phyloP scores from a whole-genome alignment of 2,113 vertebrate species.

The Semicossyphus pulcher region DNA sequence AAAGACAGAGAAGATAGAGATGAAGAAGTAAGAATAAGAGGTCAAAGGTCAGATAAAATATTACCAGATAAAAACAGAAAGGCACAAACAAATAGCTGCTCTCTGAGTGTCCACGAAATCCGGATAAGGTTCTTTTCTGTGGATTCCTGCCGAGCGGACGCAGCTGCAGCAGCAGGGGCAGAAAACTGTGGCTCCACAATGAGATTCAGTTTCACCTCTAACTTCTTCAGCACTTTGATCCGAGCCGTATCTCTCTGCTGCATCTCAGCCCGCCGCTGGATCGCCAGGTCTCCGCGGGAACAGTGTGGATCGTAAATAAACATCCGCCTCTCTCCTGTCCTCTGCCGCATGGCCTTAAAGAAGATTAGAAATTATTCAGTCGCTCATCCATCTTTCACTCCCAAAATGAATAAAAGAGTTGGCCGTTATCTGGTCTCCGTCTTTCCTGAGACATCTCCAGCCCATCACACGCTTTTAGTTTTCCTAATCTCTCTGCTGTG shows the following conservation, averaged over 20 bases:
- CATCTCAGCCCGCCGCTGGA: slow-evolving; percentile 37
- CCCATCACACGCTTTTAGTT: slow-evolving; percentile 60
- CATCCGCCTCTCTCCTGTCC: slow-evolving; percentile 38
- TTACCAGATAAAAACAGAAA: slow-evolving; percentile 1
- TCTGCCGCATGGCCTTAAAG: slow-evolving; percentile 43
- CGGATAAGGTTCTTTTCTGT: slow-evolving; percentile 6
- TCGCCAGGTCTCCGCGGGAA: slow-evolving; percentile 15
- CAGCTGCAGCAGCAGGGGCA: slow-evolving; percentile 20
- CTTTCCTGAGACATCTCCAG: slow-evolving; percentile 38
- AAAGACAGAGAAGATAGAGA: neutral
- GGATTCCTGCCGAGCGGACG: slow-evolving; percentile 1
- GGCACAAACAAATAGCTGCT: neutral
- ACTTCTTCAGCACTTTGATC: slow-evolving; percentile 48
- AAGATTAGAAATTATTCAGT: slow-evolving; percentile 63
- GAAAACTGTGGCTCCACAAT: neutral
- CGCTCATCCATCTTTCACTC: slow-evolving; percentile 62
- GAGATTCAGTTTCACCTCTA: slow-evolving; percentile 28
- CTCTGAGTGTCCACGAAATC: neutral
- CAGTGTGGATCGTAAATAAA: slow-evolving; percentile 61
- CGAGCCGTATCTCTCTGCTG: slow-evolving; percentile 16
- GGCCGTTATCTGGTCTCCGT: slow-evolving; percentile 37
- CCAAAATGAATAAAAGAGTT: slow-evolving; percentile 63
- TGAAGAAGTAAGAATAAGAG: neutral
- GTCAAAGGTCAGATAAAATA: slow-evolving; percentile 13
- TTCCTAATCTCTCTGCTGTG: slow-evolving; percentile 59